Conservation (phyloP, 2,113 vertebrate genomes). For the Percina caprodes region DNA sequence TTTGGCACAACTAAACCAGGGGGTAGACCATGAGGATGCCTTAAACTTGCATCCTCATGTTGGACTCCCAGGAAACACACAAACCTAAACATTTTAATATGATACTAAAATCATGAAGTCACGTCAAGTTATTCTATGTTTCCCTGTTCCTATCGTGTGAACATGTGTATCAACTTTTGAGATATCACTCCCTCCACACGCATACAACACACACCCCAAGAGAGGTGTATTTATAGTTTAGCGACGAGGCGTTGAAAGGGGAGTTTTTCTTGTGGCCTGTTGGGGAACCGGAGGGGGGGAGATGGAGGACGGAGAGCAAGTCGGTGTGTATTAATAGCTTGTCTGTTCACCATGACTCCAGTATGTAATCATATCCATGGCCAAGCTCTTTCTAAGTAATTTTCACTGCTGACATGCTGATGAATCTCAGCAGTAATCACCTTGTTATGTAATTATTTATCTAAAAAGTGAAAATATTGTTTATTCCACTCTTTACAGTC, state of each 20-base stretch:
- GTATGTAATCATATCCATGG: constrained; percentile 48
- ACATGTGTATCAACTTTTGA: constrained; percentile 55
- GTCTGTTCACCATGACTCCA: constrained; percentile 69
- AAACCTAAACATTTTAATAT: not conserved
- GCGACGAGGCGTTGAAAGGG: constrained; percentile 82
- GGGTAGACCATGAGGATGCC: not conserved
- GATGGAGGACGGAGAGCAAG: constrained; percentile 57
- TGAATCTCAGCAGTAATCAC: not conserved
- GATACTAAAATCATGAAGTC: constrained; percentile 1
- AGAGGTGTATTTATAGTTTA: constrained; percentile 81
- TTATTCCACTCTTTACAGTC: not conserved
- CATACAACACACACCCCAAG: constrained; percentile 49
- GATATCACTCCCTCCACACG: constrained; percentile 42
- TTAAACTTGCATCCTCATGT: not conserved
- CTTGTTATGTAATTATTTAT: not conserved
- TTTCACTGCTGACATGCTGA: constrained; percentile 11
- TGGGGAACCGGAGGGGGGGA: constrained; percentile 66
- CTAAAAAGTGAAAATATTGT: not conserved
- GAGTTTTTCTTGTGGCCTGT: constrained; percentile 80
- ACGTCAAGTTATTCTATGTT: constrained; percentile 36
- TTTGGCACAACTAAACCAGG: not conserved
- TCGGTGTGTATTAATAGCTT: constrained; percentile 79
- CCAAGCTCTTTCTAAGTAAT: constrained; percentile 21
- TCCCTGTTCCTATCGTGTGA: constrained; percentile 43
- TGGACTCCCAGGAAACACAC: not conserved